Percentiles rank a stretch among this genome's conserved stretches.
Evolutionary conservation across 2,888 invertebrate genomes (phyloP).

Genomic region (Caenorhabditis sp.): DNA sequence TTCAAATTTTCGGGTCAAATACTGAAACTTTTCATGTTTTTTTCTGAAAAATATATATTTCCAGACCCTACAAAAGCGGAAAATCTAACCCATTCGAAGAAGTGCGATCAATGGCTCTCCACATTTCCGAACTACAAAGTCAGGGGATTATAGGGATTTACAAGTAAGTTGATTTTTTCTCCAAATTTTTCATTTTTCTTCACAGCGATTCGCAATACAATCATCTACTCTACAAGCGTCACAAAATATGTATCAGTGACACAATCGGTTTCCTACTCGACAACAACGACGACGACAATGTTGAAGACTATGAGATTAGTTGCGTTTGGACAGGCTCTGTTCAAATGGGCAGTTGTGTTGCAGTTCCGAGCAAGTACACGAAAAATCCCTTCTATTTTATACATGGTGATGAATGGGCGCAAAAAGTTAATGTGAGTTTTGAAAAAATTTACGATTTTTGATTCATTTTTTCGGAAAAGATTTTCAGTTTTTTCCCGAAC

Average conservation of each 20-base stretch:
- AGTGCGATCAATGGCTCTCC: conserved; percentile 1
- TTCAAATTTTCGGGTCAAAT: too few relatives aligned
- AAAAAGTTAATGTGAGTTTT: conserved; percentile 9
- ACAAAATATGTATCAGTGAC: conserved; percentile 25
- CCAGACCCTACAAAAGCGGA: conserved; percentile 9
- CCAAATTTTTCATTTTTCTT: too few relatives aligned
- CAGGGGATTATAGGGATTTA: conserved; percentile 10
- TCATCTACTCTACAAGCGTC: not conserved
- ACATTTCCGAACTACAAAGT: not conserved
- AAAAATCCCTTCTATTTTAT: conserved; percentile 12
- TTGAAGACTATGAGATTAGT: conserved; percentile 20
- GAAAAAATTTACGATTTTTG: not conserved
- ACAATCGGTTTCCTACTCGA: conserved; percentile 40
- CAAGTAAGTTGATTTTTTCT: conserved; percentile 3
- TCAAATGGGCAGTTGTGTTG: conserved; percentile 28
- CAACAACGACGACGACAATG: conserved; percentile 27
- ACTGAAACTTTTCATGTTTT: too few relatives aligned
- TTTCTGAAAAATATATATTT: too few relatives aligned
- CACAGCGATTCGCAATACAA: not conserved
- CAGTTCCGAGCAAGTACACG: conserved; percentile 34
- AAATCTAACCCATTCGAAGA: not conserved
- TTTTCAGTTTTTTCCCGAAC: too few relatives aligned
- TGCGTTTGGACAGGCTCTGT: conserved; percentile 47
- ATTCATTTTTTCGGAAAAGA: too few relatives aligned
- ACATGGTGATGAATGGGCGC: not conserved